Base-by-base conservation (phyloP, 2,888 invertebrate species). In the Torymus tubicola region DNA sequence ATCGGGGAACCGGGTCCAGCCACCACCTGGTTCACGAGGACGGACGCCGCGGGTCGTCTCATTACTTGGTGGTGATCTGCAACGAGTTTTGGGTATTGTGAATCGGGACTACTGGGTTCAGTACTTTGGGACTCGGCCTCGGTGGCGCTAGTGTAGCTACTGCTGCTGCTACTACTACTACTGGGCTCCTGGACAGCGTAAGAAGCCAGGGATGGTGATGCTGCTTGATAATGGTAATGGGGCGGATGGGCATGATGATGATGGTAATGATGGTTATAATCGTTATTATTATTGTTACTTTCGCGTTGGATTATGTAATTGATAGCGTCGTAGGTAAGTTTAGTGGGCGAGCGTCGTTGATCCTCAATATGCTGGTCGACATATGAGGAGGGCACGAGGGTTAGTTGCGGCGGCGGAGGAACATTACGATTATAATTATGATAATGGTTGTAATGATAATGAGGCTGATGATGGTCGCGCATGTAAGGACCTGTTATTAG, bases 61-160 rank as follows among this genome's bases (percentile, higher is more conserved):
- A 64, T 61, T 81, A 79, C 50, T 69, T 86, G 84, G 84, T 85
- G 83, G 74, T 77, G 85, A 89, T 90, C 90, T 90, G 90, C 82
- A 90, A 90, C 83, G 86, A 90, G 86, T 88, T 90, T 89, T 89
- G 89, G 89, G 80, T 86, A 85, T 86, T 87, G 86, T 82, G 85
- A 86, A 85, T 90, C 89, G 88, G 87, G 24, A 42, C 69, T 42
- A 42, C 8, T 71, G 12, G 58, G 61, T 55, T 74, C 67, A 8
- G 61, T n/a, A 31, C 64, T 73, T 31, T 57, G 53, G 42, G 70
- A 71, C 31, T 75, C 64, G 50, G 42, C 50, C 14, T 77, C 63
- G 24, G 24, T n/a, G 53, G 42, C 42, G 8, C 42, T 42, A 42
- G 42, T 8, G 8, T 42, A 42, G 42, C 42, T 42, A 8, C 42